A percentile compares a stretch with the other conserved stretches of the same genome.
phyloP scores from a whole-genome alignment of 2,888 invertebrate species.

The Hyalella azteca region DNA sequence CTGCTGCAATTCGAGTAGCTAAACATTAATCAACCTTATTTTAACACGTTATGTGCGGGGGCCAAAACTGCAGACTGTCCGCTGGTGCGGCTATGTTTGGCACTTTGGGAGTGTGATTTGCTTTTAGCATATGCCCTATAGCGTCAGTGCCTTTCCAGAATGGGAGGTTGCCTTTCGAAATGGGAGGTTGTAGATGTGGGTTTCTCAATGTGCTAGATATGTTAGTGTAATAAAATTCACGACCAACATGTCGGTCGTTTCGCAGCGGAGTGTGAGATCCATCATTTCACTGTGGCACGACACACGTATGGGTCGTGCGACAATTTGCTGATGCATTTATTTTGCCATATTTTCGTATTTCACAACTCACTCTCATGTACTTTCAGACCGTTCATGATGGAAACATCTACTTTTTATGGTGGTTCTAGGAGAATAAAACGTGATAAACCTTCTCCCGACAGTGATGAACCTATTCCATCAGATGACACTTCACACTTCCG shows the following conservation, averaged over 20 bases:
- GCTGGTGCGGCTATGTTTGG: no score
- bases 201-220: not conserved
- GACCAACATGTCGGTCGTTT: not conserved
- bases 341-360: not conserved
- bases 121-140: no score
- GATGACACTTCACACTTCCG: no score
- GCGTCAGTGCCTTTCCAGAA: not conserved
- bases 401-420: not conserved
- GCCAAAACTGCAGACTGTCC: no score
- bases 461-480: no score
- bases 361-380: not conserved
- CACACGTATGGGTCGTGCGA: not conserved
- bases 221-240: not conserved
- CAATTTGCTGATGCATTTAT: not conserved
- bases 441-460: no score
- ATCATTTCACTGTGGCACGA: not conserved
- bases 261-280: not conserved
- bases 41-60: no score
- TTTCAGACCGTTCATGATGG: conserved; percentile 7
- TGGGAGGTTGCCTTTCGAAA: no score
- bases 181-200: not conserved
- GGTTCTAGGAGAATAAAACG: not conserved
- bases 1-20: no score
- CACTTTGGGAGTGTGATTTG: no score
- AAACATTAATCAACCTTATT: no score